phyloP scores from a whole-genome alignment of 2,113 vertebrate genomes.

The Anhinga rufa region DNA sequence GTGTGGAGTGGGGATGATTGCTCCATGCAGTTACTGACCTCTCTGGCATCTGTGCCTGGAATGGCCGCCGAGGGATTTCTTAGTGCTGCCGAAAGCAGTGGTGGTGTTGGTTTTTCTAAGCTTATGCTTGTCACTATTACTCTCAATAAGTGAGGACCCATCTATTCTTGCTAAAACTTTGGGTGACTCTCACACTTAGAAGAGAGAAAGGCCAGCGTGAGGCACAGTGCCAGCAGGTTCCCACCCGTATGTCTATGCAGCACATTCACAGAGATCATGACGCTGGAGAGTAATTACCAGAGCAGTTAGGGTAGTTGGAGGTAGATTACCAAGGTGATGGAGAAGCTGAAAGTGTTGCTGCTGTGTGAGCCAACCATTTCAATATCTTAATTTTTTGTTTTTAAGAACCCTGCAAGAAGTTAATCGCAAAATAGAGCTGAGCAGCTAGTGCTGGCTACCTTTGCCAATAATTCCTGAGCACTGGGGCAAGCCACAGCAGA shows the following conservation, averaged over 20 bases:
- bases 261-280: rapidly evolving
- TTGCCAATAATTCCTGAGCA: neutral
- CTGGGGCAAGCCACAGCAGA: neutral
- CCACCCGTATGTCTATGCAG: neutral
- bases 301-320: neutral
- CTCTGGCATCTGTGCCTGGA: neutral
- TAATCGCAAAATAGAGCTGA: neutral
- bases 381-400: neutral
- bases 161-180: neutral
- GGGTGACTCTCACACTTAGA: neutral
- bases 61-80: neutral
- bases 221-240: neutral
- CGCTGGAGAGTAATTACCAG: neutral
- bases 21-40: neutral
- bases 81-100: neutral
- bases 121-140: neutral
- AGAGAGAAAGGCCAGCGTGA: neutral
- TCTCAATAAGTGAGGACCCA: neutral
- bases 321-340: neutral
- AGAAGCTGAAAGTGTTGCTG: neutral
- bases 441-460: neutral
- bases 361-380: neutral
- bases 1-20: neutral
- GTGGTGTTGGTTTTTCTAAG: neutral
- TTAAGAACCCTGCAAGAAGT: neutral